Conservation (phyloP, 2,113 vertebrate genomes). For the Petaurus breviceps region DNA sequence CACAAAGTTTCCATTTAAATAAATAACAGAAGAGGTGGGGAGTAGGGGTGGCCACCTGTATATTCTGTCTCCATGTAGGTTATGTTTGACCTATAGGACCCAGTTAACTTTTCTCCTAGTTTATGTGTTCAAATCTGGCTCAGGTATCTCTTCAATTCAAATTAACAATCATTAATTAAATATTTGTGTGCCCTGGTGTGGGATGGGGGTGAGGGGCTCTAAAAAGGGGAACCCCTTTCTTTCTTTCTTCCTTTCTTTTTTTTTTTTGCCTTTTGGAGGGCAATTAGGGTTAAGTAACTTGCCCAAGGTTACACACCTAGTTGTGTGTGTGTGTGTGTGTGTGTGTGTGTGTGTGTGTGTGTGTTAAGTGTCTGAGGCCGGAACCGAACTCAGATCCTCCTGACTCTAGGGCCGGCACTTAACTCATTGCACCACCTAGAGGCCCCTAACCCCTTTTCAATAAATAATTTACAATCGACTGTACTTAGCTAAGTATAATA, state of each 20-base stretch:
- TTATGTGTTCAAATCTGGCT: background rate
- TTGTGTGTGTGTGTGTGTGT: too few species aligned
- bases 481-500: background rate
- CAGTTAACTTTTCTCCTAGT: background rate
- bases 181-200: background rate
- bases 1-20: constrained; percentile 47
- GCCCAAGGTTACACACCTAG: too few species aligned
- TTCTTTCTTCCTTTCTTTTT: too few species aligned
- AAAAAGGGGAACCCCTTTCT: background rate
- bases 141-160: background rate
- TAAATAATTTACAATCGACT: background rate
- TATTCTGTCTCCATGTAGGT: background rate
- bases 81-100: background rate
- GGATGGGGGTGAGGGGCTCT: background rate
- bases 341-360: too few species aligned
- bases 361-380: too few species aligned
- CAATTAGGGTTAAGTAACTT: too few species aligned
- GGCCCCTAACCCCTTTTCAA: too few species aligned
- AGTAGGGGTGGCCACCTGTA: background rate
- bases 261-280: too few species aligned
- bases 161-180: background rate
- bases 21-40: constrained; percentile 60
- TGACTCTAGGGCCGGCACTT: too few species aligned
- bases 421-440: too few species aligned
- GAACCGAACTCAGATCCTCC: too few species aligned